phyloP scores from a whole-genome alignment of 1,140 invertebrate species.

The Lasaia peninsularis region DNA sequence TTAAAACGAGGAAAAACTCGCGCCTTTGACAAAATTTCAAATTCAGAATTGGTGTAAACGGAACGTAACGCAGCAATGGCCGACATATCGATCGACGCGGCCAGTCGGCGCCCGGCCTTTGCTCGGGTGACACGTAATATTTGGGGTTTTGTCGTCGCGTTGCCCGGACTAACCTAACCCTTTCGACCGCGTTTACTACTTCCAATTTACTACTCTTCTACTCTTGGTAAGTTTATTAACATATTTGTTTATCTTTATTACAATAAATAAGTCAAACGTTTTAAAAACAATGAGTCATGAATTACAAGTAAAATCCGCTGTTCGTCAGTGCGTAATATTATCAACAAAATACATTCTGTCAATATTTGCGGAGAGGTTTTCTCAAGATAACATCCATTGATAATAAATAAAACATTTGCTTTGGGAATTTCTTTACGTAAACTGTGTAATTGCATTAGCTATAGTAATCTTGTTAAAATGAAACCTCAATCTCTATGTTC shows the following conservation, averaged over 20 bases:
- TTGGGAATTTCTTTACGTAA: neutral
- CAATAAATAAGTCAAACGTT: neutral
- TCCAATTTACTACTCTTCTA: conserved; percentile 25
- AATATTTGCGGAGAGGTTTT: conserved; percentile 20
- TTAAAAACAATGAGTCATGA: conserved; percentile 19
- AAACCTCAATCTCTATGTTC: neutral
- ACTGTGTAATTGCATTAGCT: conserved; percentile 2
- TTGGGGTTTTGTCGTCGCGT: conserved; percentile 24
- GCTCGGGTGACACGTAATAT: conserved; percentile 42
- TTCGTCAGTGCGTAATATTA: conserved; percentile 24
- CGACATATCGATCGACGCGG: conserved; percentile 62
- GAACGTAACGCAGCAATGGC: conserved; percentile 61
- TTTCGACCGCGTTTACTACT: conserved; percentile 30
- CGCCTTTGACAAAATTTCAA: conserved; percentile 27
- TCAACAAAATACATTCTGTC: conserved; percentile 29
- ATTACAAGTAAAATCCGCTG: conserved; percentile 19
- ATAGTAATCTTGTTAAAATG: conserved; percentile 9
- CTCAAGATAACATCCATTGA: neutral
- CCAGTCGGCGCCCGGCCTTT: conserved; percentile 58
- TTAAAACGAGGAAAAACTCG: conserved; percentile 28
- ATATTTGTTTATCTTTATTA: neutral
- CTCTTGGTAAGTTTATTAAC: conserved; percentile 30
- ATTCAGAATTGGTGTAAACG: conserved; percentile 47
- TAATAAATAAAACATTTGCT: neutral
- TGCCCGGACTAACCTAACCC: conserved; percentile 36